Base-by-base conservation (phyloP, 2,888 invertebrate genomes). In the Drosophila longiperda region DNA sequence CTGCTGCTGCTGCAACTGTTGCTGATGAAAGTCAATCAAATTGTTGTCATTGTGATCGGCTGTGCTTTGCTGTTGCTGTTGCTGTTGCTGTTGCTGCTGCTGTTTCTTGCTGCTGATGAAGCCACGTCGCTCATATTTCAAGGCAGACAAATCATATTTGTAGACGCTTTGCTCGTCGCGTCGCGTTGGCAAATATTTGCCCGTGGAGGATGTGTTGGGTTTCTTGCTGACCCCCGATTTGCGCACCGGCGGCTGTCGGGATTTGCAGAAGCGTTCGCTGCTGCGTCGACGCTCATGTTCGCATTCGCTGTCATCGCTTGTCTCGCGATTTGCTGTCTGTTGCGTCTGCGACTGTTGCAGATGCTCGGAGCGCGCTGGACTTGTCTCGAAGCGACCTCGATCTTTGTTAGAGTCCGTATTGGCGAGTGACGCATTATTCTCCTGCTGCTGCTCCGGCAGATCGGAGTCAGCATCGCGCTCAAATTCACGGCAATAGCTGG, bases 221-320 rank as follows among this genome's bases (percentile, higher is more conserved):
- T 92, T 93, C 67, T 93, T 93, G 58, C 89, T 90, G 6, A 92
- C 89, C 2, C 92, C 92, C 3, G 92, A 89, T 64, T 93, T 93
- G 48, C 95, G 94, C 26, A 94, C 95, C 54, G 95, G 94, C 5
- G 95, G 94, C 17, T 94, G 94, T 17, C 95, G 93, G 4, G 95
- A 94, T 73, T 95, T 94, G 79, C 96, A 94, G 91, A 96, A 95
- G 60, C 95, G 93, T 89, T 96, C 96, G 83, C 94, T 95, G 78
- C 94, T 95, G 75, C 96, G 93, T 15, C 95, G 92, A 61, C 94
- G 93, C 84, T 96, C 96, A 65, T 95, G 94, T 84, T 96, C 95
- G 83, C 94, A 94, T 66, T 95, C 95, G 78, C 94, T 94, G 66
- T 94, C 94, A 60, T 93, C 92, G 76, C 93, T 91, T 15, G 80